These are phyloP conservation scores for Drosophila bunnanda DNA, from an alignment of 2,888 invertebrate species.

Conservation along the genomic window DNA sequence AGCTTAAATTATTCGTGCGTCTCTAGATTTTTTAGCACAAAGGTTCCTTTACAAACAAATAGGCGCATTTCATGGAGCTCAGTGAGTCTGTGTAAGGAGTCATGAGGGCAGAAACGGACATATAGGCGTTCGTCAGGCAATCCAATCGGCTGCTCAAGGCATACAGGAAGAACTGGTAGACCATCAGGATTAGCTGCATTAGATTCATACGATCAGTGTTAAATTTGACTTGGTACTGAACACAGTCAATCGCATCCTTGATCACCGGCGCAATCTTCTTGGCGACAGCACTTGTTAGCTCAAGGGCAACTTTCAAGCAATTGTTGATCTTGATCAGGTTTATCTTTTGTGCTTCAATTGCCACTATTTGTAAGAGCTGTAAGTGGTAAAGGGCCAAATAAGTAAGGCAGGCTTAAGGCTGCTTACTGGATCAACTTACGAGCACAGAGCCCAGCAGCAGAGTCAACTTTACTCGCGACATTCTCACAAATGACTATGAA, in stretches of 20 bases:
- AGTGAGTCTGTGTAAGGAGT: not conserved
- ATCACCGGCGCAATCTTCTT: not conserved
- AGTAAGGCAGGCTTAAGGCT: too few relatives aligned
- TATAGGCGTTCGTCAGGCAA: not conserved
- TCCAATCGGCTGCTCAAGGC: not conserved
- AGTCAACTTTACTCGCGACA: slow-evolving; percentile 3
- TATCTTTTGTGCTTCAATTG: slow-evolving; percentile 2
- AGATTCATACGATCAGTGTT: not conserved
- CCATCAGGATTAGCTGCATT: not conserved
- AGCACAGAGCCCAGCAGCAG: slow-evolving; percentile 11
- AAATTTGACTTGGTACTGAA: not conserved
- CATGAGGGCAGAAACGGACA: not conserved
- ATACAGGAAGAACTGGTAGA: not conserved
- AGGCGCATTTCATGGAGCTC: not conserved
- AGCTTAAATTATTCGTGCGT: not conserved
- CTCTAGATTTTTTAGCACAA: slow-evolving; percentile 1
- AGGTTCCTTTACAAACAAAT: slow-evolving; percentile 1
- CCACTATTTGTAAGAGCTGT: slow-evolving; percentile 2
- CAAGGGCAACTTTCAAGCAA: not conserved
- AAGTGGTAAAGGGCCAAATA: too few relatives aligned
- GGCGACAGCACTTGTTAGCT: not conserved
- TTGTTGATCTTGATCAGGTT: not conserved
- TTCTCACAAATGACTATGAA: not conserved
- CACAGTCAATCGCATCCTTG: not conserved
- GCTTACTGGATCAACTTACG: not conserved